Evolutionary conservation across 2,888 invertebrate species (phyloP).

Genomic region (Lucinisca nassula): DNA sequence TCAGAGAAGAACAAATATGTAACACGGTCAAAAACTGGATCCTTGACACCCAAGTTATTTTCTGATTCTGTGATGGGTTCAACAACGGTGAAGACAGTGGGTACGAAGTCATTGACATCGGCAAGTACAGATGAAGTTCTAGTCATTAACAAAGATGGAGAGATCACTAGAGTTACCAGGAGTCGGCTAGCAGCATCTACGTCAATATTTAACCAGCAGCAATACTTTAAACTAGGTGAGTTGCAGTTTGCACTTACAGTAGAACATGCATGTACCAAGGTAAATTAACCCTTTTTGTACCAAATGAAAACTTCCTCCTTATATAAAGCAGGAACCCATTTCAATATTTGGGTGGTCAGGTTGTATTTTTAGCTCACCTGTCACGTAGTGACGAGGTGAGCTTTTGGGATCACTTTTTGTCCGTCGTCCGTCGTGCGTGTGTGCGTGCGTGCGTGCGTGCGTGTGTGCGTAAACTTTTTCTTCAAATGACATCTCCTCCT

Average conservation of each 20-base stretch:
- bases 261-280: too few relatives aligned
- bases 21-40: constrained; percentile 94
- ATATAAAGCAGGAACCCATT: too few relatives aligned
- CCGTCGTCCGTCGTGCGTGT: too few relatives aligned
- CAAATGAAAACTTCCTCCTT: too few relatives aligned
- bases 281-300: too few relatives aligned
- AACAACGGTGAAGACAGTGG: constrained; percentile 75
- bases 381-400: too few relatives aligned
- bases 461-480: too few relatives aligned
- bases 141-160: constrained; percentile 87
- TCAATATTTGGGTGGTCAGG: too few relatives aligned
- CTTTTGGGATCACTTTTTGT: too few relatives aligned
- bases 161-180: constrained; percentile 83
- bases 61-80: constrained; percentile 89
- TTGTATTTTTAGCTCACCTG: too few relatives aligned
- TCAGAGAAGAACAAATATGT: constrained; percentile 90
- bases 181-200: constrained; percentile 75
- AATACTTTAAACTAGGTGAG: constrained; percentile 82
- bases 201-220: constrained; percentile 71
- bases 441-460: too few relatives aligned
- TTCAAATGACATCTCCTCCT: too few relatives aligned
- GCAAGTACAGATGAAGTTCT: constrained; percentile 84
- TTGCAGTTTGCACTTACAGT: background rate
- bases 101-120: constrained; percentile 52
- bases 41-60: constrained; percentile 90